Conservation (phyloP, 1,140 invertebrate genomes). For the Drosophila arizonae region DNA sequence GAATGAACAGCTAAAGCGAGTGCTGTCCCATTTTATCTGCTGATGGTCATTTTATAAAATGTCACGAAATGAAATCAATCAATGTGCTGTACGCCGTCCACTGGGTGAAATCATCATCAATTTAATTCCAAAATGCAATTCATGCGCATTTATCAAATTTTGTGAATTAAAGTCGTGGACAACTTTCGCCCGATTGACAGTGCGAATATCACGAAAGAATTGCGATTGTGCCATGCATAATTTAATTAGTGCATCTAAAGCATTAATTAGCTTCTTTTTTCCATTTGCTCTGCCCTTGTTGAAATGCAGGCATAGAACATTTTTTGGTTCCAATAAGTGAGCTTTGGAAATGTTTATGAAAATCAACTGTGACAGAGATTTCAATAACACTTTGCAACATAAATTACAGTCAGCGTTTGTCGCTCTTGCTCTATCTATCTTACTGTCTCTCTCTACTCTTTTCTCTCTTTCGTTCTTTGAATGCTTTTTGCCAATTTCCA, state of each 20-base stretch:
- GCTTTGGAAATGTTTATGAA: slow-evolving; percentile 12
- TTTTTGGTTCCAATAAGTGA: neutral
- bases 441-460: neutral
- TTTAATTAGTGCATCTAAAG: neutral
- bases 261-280: slow-evolving; percentile 1
- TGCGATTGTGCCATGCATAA: slow-evolving; percentile 1
- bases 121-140: slow-evolving; percentile 77
- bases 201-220: neutral
- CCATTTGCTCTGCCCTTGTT: neutral
- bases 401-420: slow-evolving; percentile 33
- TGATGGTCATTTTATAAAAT: slow-evolving; percentile 63
- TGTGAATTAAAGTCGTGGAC: slow-evolving; percentile 38
- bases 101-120: slow-evolving; percentile 51
- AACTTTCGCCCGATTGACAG: slow-evolving; percentile 20
- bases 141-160: slow-evolving; percentile 59
- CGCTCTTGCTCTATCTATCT: neutral
- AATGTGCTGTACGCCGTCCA: slow-evolving; percentile 34
- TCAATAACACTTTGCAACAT: slow-evolving; percentile 18
- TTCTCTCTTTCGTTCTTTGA: slow-evolving; percentile 24
- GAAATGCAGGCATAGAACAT: neutral
- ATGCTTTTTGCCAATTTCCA: slow-evolving; percentile 69
- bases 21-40: slow-evolving; percentile 32
- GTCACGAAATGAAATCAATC: slow-evolving; percentile 70
- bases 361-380: slow-evolving; percentile 35
- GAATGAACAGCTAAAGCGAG: slow-evolving; percentile 53